These are phyloP conservation scores for Limnothrissa miodon DNA, from an alignment of 2,113 vertebrate species.

Conservation along the genomic window DNA sequence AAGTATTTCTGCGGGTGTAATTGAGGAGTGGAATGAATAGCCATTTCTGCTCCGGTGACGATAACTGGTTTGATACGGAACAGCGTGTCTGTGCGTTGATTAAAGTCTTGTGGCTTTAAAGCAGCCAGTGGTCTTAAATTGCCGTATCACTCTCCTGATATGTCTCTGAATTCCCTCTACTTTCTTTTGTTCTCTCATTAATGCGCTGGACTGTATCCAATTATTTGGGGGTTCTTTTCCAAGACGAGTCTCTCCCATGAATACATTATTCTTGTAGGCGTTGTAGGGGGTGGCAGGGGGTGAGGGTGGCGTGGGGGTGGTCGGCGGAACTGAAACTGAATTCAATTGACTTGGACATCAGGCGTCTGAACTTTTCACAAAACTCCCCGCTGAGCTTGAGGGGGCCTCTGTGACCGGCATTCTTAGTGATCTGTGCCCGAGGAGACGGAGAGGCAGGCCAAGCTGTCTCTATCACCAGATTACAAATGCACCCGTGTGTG, in stretches of 20 bases:
- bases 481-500: background rate
- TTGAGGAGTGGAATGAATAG: background rate
- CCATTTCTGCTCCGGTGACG: background rate
- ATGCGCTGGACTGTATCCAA: constrained; percentile 24
- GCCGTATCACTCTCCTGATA: background rate
- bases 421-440: background rate
- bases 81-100: background rate
- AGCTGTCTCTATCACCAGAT: constrained; percentile 5
- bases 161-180: background rate
- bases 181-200: constrained; percentile 15
- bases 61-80: background rate
- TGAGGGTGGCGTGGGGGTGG: background rate
- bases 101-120: background rate
- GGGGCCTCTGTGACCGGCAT: constrained; percentile 13
- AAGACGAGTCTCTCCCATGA: background rate
- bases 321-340: background rate
- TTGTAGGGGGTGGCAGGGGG: background rate
- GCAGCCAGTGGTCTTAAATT: background rate
- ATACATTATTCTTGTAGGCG: constrained; percentile 9
- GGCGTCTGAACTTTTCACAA: background rate
- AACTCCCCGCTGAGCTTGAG: background rate
- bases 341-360: constrained; percentile 5
- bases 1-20: background rate
- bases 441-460: background rate
- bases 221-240: constrained; percentile 3